These are phyloP conservation scores for Pelvicachromis taeniatus DNA, from an alignment of 2,113 vertebrate species.

Conservation along the genomic window DNA sequence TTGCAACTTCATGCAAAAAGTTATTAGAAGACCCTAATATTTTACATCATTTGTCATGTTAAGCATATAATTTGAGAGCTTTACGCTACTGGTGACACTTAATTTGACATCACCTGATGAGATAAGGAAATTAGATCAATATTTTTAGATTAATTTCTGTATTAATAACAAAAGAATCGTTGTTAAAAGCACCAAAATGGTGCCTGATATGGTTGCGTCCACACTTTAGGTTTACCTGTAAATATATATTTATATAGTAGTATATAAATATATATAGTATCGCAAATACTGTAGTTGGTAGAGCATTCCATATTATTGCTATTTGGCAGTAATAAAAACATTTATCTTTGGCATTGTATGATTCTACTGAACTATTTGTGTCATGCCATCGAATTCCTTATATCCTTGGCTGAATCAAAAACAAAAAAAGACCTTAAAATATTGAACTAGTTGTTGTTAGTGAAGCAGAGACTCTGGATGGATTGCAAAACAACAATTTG, in stretches of 20 bases:
- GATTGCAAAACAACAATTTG: background rate
- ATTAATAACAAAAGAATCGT: background rate
- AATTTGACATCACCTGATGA: too few species aligned
- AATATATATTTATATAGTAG: background rate
- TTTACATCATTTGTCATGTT: too few species aligned
- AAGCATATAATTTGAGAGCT: too few species aligned
- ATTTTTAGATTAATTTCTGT: background rate
- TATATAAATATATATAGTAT: background rate
- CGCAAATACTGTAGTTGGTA: background rate
- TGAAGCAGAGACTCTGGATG: background rate
- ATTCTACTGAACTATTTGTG: background rate
- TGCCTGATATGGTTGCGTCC: background rate
- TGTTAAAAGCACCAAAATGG: background rate
- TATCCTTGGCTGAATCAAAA: background rate
- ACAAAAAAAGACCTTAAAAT: background rate
- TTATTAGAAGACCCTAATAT: too few species aligned
- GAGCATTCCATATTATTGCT: background rate
- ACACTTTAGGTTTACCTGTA: background rate
- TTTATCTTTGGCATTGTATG: background rate
- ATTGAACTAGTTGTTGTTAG: background rate
- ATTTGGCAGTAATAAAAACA: background rate
- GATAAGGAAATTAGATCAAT: rapidly evolving
- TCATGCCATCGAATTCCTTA: background rate
- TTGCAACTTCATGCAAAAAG: background rate
- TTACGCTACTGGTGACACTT: background rate